Evolutionary conservation across 2,888 invertebrate species (phyloP).

Genomic region (Amiota communis): DNA sequence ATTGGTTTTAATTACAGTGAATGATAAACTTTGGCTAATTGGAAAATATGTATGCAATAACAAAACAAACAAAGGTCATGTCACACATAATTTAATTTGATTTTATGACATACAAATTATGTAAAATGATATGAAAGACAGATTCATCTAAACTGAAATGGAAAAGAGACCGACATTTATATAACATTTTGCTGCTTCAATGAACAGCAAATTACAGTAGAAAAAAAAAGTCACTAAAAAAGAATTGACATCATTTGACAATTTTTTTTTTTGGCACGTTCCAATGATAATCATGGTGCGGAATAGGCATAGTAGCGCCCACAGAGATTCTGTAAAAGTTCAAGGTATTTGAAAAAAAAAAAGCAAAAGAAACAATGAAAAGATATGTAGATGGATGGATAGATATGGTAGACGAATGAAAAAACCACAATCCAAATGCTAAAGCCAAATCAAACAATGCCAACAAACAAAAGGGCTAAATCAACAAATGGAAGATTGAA

Average conservation of each 20-base stretch:
- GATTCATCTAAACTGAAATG: too few species aligned
- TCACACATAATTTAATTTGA: too few species aligned
- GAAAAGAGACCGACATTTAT: too few species aligned
- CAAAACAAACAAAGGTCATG: conserved; percentile 7
- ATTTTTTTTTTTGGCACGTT: conserved; percentile 22
- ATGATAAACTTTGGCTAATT: conserved; percentile 9
- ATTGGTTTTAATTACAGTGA: conserved; percentile 9
- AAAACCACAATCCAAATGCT: conserved; percentile 6
- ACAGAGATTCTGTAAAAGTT: conserved; percentile 36
- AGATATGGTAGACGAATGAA: not conserved
- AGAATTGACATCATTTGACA: conserved; percentile 5
- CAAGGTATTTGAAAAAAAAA: conserved; percentile 38
- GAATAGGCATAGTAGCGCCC: not conserved
- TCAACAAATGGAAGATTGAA: conserved; percentile 31
- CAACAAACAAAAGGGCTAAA: conserved; percentile 31
- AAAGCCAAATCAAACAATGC: conserved; percentile 32
- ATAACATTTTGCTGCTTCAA: not conserved
- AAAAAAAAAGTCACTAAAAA: conserved; percentile 16
- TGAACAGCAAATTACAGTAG: conserved; percentile 23
- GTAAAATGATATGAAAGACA: too few species aligned
- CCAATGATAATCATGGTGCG: conserved; percentile 11
- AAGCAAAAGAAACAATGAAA: conserved; percentile 27
- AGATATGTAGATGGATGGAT: conserved; percentile 9
- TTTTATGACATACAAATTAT: too few species aligned
- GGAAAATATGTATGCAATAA: conserved; percentile 1